These are phyloP conservation scores for Sarcophaga subvicina DNA, from an alignment of 2,888 invertebrate species.

Conservation along the genomic window DNA sequence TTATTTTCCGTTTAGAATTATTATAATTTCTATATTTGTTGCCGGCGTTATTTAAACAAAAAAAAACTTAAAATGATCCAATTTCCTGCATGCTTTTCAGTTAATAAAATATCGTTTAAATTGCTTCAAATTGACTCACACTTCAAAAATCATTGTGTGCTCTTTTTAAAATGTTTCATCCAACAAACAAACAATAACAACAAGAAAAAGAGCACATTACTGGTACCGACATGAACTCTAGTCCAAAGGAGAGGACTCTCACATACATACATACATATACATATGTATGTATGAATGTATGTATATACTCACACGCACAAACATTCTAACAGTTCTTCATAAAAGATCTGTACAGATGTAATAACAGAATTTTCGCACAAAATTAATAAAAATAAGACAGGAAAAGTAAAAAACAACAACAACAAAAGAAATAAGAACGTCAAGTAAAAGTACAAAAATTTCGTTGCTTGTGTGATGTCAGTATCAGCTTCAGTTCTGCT, in stretches of 20 bases:
- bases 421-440: conserved; percentile 23
- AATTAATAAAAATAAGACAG: conserved; percentile 55
- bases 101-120: conserved; percentile 69
- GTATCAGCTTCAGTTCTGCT: conserved; percentile 72
- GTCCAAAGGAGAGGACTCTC: background rate
- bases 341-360: background rate
- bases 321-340: conserved; percentile 42
- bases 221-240: conserved; percentile 55
- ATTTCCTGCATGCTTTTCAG: conserved; percentile 69
- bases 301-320: conserved; percentile 4
- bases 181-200: conserved; percentile 42
- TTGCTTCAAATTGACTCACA: conserved; percentile 70
- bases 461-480: conserved; percentile 69
- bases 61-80: conserved; percentile 55
- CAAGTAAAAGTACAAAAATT: conserved; percentile 65
- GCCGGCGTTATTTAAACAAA: no score
- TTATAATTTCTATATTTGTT: no score
- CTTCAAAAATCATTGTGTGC: conserved; percentile 61
- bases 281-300: background rate
- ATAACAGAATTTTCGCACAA: conserved; percentile 60
- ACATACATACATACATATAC: conserved; percentile 20
- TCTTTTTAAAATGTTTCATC: conserved; percentile 39
- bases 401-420: conserved; percentile 48
- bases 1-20: no score
- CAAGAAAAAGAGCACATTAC: conserved; percentile 47